Base-by-base conservation (phyloP, 2,113 vertebrate genomes). In the Forbesichthys agassizii region DNA sequence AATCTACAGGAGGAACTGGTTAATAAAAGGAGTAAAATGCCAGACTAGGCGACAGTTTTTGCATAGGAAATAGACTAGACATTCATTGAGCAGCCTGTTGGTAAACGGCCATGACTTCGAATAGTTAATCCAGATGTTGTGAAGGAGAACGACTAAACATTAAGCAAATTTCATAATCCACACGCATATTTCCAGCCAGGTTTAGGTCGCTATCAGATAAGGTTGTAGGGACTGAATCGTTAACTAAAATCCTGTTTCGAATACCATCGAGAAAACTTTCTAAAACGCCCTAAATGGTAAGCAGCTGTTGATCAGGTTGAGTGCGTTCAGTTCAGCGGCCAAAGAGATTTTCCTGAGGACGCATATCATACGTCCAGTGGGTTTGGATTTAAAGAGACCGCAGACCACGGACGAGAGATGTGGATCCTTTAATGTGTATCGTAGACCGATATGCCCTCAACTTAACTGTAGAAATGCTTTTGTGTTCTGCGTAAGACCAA, bases 51-150 rank as follows among this genome's bases (percentile, higher is more conserved):
- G 13, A 16, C 9, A 55, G 61, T 64, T 48, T 68, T 66, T 78
- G 75, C 71, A 75, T 33, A 27, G 27, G 68, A 82, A 73, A 74
- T 3, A 42, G 51, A 56, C 66, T 4, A 62, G 73, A 62, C 65
- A 74, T 71, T 12, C 77, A 66, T 33, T 10, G 49, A 52, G 49
- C 3, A 48, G 66, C 61, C 36, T 53, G 68, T 63, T 52, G 68
- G 66, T 77, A 81, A 79, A 64, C 74, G 75, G 71, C 75, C 75
- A 77, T 20, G 79, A 75, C 78, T 88, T 79, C 80, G 84, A 88
- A 90, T 88, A 83, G 86, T 88, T 88, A 89, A 91, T 92, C 89
- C 90, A 92, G 90, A 89, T 89, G 88, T 92, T 82, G 85, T 69
- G 10, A 18, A 60, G 64, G 75, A 68, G 73, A 74, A 82, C 73